A percentile compares a stretch with the other conserved stretches of the same genome.
Conservation (phyloP, 2,888 invertebrate genomes). For the Ditylenchus weischeri region DNA sequence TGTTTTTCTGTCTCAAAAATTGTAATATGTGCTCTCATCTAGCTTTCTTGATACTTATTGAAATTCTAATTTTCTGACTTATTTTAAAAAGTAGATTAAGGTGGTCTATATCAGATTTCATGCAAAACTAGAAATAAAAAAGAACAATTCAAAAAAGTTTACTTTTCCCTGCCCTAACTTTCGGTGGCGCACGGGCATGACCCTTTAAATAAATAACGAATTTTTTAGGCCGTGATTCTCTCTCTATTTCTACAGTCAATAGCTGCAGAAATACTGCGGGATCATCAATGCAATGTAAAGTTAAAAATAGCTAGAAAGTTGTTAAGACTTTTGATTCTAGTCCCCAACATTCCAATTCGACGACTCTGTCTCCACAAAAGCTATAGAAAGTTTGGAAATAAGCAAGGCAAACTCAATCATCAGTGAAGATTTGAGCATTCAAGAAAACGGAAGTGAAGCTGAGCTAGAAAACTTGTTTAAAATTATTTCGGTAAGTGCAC, state of each 20-base stretch:
- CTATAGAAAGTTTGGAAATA: constrained; percentile 30
- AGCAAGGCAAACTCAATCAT: constrained; percentile 35
- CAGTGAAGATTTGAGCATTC: constrained; percentile 28
- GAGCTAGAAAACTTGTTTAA: constrained; percentile 40
- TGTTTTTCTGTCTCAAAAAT: too few relatives aligned
- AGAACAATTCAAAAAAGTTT: too few relatives aligned
- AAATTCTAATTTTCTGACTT: too few relatives aligned
- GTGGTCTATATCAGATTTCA: too few relatives aligned
- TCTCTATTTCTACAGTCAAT: constrained; percentile 86
- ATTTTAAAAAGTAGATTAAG: too few relatives aligned
- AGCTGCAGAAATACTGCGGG: constrained; percentile 78
- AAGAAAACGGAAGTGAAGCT: constrained; percentile 27
- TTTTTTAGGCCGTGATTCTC: constrained; percentile 77
- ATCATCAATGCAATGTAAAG: constrained; percentile 24
- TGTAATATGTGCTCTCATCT: too few relatives aligned
- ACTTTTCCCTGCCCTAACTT: too few relatives aligned
- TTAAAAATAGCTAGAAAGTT: too few relatives aligned
- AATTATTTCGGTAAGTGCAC: constrained; percentile 44
- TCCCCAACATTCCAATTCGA: constrained; percentile 39
- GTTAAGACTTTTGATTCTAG: constrained; percentile 12
- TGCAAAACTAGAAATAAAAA: too few relatives aligned
- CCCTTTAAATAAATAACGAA: not conserved
- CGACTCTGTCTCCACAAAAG: constrained; percentile 32
- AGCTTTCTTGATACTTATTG: too few relatives aligned
- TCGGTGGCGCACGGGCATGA: too few relatives aligned